phyloP scores from a whole-genome alignment of 2,797 vertebrate species.

The Dicrostonyx torquatus region DNA sequence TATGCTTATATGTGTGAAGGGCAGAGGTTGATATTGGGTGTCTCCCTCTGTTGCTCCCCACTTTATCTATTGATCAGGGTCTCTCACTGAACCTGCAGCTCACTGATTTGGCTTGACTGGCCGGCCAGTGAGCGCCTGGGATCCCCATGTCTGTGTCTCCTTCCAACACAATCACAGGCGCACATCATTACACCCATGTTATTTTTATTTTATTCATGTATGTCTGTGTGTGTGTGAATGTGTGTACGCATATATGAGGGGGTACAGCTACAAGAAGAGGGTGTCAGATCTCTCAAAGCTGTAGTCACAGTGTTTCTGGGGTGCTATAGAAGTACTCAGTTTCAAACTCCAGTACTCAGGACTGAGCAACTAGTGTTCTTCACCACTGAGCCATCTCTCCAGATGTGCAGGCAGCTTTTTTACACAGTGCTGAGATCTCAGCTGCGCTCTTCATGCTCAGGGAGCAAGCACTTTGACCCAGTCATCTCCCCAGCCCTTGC shows the following conservation, averaged over 20 bases:
- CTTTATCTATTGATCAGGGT: not conserved
- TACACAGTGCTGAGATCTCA: not conserved
- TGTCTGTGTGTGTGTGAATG: not conserved
- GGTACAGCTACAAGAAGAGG: not conserved
- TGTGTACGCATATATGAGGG: not conserved
- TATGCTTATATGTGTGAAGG: not conserved
- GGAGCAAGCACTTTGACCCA: not conserved
- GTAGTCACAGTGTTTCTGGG: not conserved
- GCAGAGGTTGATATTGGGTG: not conserved
- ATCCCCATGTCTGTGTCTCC: not conserved
- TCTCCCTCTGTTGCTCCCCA: not conserved
- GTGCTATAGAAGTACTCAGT: not conserved
- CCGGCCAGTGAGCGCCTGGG: not conserved
- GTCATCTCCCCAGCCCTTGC: too few relatives aligned
- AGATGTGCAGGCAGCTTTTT: not conserved
- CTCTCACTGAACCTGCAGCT: too few relatives aligned
- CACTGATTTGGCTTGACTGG: not conserved
- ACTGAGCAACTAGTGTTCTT: not conserved
- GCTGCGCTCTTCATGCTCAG: accelerated
- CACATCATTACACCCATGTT: too few relatives aligned
- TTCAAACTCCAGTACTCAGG: not conserved
- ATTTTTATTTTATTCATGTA: not conserved
- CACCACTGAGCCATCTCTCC: not conserved
- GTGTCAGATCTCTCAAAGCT: not conserved
- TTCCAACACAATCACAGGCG: not conserved